Conservation (phyloP, 2,888 invertebrate genomes). For the Boloria selene region DNA sequence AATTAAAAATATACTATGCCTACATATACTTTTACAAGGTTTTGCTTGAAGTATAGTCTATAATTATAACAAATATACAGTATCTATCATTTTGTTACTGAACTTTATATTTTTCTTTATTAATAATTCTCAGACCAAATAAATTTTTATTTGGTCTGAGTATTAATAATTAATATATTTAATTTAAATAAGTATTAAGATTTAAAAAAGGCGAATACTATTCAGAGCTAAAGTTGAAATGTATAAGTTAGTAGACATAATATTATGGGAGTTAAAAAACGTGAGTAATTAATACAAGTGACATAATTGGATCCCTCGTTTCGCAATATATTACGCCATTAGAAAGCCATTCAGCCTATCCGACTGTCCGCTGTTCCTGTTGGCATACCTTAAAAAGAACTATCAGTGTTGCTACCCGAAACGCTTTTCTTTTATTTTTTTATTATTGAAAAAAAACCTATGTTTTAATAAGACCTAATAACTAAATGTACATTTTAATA, state of each 20-base stretch:
- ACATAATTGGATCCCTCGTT: slow-evolving; percentile 73
- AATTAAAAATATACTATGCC: too few relatives aligned
- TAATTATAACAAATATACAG: too few relatives aligned
- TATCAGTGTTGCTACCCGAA: slow-evolving; percentile 37
- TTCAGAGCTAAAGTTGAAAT: not conserved
- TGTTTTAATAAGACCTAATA: too few relatives aligned
- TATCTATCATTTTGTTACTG: too few relatives aligned
- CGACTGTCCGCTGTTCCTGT: slow-evolving; percentile 67
- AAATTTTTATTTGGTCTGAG: too few relatives aligned
- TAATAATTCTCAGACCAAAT: too few relatives aligned
- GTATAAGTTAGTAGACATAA: slow-evolving; percentile 14
- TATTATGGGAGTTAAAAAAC: slow-evolving; percentile 32
- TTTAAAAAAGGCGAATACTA: not conserved
- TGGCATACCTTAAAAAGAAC: slow-evolving; percentile 59
- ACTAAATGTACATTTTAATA: too few relatives aligned
- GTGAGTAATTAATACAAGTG: slow-evolving; percentile 71
- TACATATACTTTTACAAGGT: too few relatives aligned
- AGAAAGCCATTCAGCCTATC: slow-evolving; percentile 69
- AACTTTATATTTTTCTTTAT: too few relatives aligned
- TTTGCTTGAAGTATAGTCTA: too few relatives aligned
- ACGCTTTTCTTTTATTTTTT: slow-evolving; percentile 8
- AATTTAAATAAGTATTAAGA: not conserved
- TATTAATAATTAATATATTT: too few relatives aligned
- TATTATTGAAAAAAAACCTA: not conserved
- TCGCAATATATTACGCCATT: slow-evolving; percentile 75